Evolutionary conservation across 2,113 vertebrate species (phyloP).

Genomic region (Vicugna pacos): DNA sequence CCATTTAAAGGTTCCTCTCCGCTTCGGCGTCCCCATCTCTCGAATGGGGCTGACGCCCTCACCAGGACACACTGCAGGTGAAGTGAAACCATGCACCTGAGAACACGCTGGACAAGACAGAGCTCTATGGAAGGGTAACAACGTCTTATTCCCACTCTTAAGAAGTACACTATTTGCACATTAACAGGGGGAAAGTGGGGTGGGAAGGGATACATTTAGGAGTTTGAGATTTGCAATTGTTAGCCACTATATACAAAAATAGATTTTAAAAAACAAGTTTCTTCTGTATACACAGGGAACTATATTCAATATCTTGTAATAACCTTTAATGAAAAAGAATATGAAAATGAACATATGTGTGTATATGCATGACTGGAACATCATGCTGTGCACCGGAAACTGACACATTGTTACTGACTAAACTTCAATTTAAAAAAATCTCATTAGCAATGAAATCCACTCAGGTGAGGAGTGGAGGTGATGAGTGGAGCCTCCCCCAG

Average conservation of each 20-base stretch:
- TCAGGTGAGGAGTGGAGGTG: not conserved
- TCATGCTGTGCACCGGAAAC: no score
- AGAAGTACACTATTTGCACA: not conserved
- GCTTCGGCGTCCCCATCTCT: not conserved
- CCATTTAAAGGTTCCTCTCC: not conserved
- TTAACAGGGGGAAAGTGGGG: not conserved
- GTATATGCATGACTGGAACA: no score
- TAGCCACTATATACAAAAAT: no score
- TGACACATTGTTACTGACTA: no score
- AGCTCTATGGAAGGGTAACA: no score
- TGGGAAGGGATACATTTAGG: no score
- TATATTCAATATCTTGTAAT: no score
- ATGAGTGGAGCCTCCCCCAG: not conserved
- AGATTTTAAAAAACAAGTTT: no score
- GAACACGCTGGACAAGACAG: not conserved
- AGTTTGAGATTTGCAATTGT: no score
- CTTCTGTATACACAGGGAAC: no score
- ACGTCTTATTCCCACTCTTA: not conserved
- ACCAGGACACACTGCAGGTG: fast-evolving
- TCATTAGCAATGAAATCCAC: not conserved
- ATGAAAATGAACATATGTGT: no score
- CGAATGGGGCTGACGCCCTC: not conserved
- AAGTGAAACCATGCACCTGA: not conserved
- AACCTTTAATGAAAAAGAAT: no score
- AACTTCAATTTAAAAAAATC: not conserved